A percentile compares a stretch with the other conserved stretches of the same genome.
phyloP scores from a whole-genome alignment of 2,888 invertebrate genomes.

The Pediacus dermestoides region DNA sequence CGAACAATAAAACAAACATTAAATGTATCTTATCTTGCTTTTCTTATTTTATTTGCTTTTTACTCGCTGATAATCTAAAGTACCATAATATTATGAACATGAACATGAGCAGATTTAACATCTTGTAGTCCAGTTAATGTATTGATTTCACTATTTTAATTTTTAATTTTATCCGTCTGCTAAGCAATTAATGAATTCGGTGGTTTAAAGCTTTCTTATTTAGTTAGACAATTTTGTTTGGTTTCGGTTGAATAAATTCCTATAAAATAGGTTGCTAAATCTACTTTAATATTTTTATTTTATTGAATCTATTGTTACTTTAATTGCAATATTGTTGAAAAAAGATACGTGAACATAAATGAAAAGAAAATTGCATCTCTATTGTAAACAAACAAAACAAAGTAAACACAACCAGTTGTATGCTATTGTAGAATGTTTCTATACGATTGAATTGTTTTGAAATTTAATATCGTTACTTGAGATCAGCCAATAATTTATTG shows the following conservation, averaged over 20 bases:
- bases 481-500: no score
- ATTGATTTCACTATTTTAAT: no score
- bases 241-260: constrained; percentile 1
- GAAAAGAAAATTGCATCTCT: constrained; percentile 1
- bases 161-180: no score
- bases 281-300: constrained; percentile 3
- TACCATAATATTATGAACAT: no score
- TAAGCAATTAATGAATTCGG: no score
- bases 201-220: no score
- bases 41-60: no score
- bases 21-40: constrained; percentile 6
- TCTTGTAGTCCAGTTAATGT: no score
- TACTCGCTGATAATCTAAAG: no score
- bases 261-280: constrained; percentile 1
- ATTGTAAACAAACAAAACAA: not conserved
- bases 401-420: not conserved
- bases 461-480: no score
- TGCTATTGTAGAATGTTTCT: not conserved
- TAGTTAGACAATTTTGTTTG: no score
- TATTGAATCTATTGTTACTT: constrained; percentile 5
- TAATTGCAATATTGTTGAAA: constrained; percentile 2
- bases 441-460: not conserved
- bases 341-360: constrained; percentile 1
- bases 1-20: constrained; percentile 2
- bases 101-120: no score